These are phyloP conservation scores for Atherinosoma microstoma DNA, from an alignment of 2,797 vertebrate genomes.

Conservation along the genomic window DNA sequence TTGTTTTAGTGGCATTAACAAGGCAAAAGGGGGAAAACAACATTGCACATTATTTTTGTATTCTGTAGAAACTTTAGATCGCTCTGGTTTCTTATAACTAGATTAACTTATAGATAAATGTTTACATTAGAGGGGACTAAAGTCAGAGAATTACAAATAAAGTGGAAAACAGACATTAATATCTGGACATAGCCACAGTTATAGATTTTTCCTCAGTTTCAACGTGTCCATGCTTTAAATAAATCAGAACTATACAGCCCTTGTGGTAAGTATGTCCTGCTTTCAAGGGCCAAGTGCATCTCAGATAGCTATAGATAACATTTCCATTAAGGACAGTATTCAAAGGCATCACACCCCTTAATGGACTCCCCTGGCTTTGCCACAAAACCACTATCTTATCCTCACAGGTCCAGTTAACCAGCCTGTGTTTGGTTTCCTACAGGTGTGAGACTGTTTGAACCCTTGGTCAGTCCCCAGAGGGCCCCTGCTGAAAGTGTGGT, in stretches of 20 bases:
- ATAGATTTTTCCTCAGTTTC: conserved; percentile 28
- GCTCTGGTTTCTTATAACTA: neutral
- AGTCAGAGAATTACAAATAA: conserved; percentile 2
- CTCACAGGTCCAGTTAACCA: conserved; percentile 66
- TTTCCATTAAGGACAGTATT: conserved; percentile 81
- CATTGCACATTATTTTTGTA: neutral
- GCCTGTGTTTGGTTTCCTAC: conserved; percentile 58
- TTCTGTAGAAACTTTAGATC: neutral
- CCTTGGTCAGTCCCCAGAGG: conserved; percentile 43
- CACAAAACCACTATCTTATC: conserved; percentile 78
- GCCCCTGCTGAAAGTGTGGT: conserved; percentile 53
- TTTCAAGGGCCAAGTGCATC: conserved; percentile 49
- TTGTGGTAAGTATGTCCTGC: conserved; percentile 42
- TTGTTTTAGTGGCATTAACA: conserved; percentile 1
- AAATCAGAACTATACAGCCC: conserved; percentile 34
- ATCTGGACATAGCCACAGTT: conserved; percentile 10
- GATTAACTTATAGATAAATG: neutral
- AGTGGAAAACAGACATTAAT: neutral
- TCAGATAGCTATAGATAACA: conserved; percentile 75
- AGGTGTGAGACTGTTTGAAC: conserved; percentile 74
- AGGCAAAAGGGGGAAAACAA: neutral
- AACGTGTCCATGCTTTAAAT: conserved; percentile 34
- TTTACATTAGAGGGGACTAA: neutral
- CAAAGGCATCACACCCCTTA: conserved; percentile 76
- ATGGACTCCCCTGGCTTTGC: conserved; percentile 72